Evolutionary conservation across 2,797 vertebrate species (phyloP), one percentile per base, ranked within the genome.

Genomic region (Podarcis lilfordi): DNA sequence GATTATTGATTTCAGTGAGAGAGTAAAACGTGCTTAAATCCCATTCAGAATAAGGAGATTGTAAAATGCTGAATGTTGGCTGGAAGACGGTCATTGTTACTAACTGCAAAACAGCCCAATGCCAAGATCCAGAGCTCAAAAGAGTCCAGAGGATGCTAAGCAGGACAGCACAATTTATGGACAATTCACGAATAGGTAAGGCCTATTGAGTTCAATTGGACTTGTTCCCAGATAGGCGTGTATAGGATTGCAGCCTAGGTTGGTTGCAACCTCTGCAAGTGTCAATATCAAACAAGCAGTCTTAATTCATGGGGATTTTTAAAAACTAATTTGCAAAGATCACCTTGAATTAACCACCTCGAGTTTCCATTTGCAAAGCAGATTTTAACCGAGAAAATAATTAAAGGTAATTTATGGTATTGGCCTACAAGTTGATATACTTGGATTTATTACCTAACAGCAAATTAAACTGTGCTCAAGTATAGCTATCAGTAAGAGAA

Each of bases 401-500:
- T 19, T 35, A 75, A 75, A 43, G 45, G 27, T 19, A 72, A 9
- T 23, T n/a, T 74, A 19, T 81, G 21, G 17, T 68, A 40, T 23
- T 55, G 17, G 83, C 13, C 4, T 32, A 59, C 55, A n/a, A 21
- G 11, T 25, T 55, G n/a, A 64, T 75, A 40, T 11, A 5, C 15
- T 64, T 78, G 43, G n/a, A 83, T 69, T 35, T 45, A 27, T 88
- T 80, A 74, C 29, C 37, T 72, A 72, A 80, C 40, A 74, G 10
- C 35, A 72, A 71, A 88, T 84, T 84, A 79, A 84, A 80, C 40
- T 79, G 17, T 82, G 21, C 68, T 55, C 29, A n/a, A 43, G 37
- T 71, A 55, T 29, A 45, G 15, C n/a, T 9, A 19, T 37, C 25
- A 80, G 15, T 37, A 55, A 69, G 10, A 69, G 35, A 66, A 55